Conservation (phyloP, 1,140 invertebrate species). For the Drosophila nebulosa region DNA sequence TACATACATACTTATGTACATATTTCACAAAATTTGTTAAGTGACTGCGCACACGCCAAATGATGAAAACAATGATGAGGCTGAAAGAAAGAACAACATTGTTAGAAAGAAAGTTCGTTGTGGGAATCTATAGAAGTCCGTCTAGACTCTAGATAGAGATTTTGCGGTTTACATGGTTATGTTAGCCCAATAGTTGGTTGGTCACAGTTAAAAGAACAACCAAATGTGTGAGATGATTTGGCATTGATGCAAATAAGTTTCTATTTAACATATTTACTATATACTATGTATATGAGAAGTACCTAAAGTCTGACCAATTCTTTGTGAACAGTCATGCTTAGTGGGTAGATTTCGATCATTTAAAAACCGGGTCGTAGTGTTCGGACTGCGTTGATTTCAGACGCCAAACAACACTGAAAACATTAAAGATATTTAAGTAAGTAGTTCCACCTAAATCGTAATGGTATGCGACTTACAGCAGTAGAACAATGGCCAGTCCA, state of each 20-base stretch:
- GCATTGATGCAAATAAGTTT: not conserved
- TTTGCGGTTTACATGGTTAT: not conserved
- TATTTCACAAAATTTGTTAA: conserved; percentile 30
- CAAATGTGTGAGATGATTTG: not conserved
- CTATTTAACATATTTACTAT: not conserved
- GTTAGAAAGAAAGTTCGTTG: not conserved
- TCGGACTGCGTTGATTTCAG: conserved; percentile 34
- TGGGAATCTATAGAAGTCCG: too few species aligned
- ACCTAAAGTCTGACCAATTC: too few species aligned
- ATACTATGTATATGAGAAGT: not conserved
- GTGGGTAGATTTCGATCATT: conserved; percentile 27
- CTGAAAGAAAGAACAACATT: not conserved
- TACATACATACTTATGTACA: not conserved
- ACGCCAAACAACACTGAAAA: conserved; percentile 51
- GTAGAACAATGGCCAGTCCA: conserved; percentile 73
- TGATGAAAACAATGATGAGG: not conserved
- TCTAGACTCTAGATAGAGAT: not conserved
- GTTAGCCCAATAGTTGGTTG: not conserved
- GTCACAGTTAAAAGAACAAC: not conserved
- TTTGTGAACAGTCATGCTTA: not conserved
- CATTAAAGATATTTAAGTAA: not conserved
- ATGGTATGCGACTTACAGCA: conserved; percentile 80
- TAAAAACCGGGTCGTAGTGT: conserved; percentile 62
- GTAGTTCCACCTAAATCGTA: not conserved
- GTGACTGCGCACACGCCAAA: conserved; percentile 45